A percentile compares a stretch with the other conserved stretches of the same genome.
Evolutionary conservation across 2,797 vertebrate species (phyloP).

Genomic region (Melanotaenia boesemani): DNA sequence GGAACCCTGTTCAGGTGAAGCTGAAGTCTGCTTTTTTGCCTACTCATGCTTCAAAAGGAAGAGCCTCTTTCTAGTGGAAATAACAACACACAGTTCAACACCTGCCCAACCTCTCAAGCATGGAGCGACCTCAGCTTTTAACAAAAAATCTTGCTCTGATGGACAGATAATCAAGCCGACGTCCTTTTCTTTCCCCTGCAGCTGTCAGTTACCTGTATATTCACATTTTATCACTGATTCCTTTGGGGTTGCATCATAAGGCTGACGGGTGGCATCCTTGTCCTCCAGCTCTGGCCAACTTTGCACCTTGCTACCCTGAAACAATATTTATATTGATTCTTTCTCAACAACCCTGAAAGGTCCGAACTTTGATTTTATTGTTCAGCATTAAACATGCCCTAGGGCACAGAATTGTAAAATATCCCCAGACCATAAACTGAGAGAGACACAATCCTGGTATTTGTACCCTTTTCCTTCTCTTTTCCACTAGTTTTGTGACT

Average conservation of each 20-base stretch:
- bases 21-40: constrained; percentile 42
- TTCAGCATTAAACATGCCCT: background rate
- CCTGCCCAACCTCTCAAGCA: constrained; percentile 7
- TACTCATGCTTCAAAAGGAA: constrained; percentile 55
- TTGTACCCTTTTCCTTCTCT: background rate
- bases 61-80: constrained; percentile 70
- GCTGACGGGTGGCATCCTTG: constrained; percentile 51
- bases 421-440: too few species aligned
- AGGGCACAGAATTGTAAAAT: background rate
- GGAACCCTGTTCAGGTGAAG: constrained; percentile 59
- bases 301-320: constrained; percentile 38
- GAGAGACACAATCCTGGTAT: background rate
- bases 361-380: constrained; percentile 3
- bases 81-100: constrained; percentile 43
- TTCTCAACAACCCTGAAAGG: constrained; percentile 35
- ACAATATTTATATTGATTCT: constrained; percentile 70
- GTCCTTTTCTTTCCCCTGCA: background rate
- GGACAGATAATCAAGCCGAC: constrained; percentile 54
- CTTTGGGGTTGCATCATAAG: constrained; percentile 28
- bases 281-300: constrained; percentile 50
- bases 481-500: background rate
- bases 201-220: constrained; percentile 65
- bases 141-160: constrained; percentile 19
- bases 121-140: constrained; percentile 51
- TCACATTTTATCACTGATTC: constrained; percentile 61